These are phyloP conservation scores for Stenurella melanura DNA, from an alignment of 2,888 invertebrate genomes.

Conservation along the genomic window DNA sequence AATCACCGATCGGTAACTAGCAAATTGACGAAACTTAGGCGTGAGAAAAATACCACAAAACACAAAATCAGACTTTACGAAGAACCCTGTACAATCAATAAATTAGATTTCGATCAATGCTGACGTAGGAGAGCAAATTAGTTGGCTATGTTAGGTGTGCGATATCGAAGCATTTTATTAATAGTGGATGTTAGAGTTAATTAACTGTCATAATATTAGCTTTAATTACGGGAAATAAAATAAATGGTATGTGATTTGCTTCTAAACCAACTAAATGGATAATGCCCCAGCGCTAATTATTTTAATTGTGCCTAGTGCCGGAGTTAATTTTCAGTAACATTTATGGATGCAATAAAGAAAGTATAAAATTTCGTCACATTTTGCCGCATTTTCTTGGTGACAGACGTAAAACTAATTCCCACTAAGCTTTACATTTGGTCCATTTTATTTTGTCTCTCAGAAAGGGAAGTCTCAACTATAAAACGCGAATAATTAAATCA, in stretches of 20 bases:
- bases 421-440: constrained; percentile 54
- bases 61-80: no score
- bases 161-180: constrained; percentile 24
- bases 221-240: constrained; percentile 50
- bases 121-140: neutral
- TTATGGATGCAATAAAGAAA: constrained; percentile 57
- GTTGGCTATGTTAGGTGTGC: neutral
- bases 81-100: neutral
- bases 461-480: constrained; percentile 53
- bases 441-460: constrained; percentile 49
- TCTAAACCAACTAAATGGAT: constrained; percentile 41
- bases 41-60: no score
- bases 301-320: constrained; percentile 50
- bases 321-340: constrained; percentile 57
- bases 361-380: constrained; percentile 58
- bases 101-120: neutral
- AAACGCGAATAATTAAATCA: constrained; percentile 56
- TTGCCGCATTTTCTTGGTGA: constrained; percentile 52
- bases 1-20: no score
- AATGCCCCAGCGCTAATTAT: constrained; percentile 52
- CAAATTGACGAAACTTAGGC: no score
- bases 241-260: constrained; percentile 42
- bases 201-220: constrained; percentile 28
- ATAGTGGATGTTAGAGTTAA: constrained; percentile 1
- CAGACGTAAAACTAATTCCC: constrained; percentile 56